Percentiles rank a stretch among this genome's conserved stretches.
Conservation (phyloP, 2,888 invertebrate genomes). For the Campaea margaritaria region DNA sequence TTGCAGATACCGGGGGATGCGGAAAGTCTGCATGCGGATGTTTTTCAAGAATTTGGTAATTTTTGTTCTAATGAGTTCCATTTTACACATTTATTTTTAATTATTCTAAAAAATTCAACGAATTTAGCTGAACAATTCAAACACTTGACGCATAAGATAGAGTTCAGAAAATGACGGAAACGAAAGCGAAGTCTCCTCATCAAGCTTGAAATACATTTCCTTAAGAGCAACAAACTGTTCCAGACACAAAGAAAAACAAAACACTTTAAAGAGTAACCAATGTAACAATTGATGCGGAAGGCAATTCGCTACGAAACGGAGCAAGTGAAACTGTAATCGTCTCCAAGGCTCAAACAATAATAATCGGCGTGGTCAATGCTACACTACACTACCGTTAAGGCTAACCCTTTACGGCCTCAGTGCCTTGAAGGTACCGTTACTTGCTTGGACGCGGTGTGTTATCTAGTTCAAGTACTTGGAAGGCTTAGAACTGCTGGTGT, state of each 20-base stretch:
- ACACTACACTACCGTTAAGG: slow-evolving; percentile 49
- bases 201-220: too few relatives aligned
- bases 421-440: slow-evolving; percentile 43
- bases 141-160: too few relatives aligned
- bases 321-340: slow-evolving; percentile 18
- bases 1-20: slow-evolving; percentile 67
- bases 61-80: too few relatives aligned
- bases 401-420: slow-evolving; percentile 57
- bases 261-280: background rate
- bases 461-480: slow-evolving; percentile 37
- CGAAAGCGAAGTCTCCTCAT: too few relatives aligned
- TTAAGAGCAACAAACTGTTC: too few relatives aligned
- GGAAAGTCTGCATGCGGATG: slow-evolving; percentile 57
- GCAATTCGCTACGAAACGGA: slow-evolving; percentile 16
- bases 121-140: too few relatives aligned
- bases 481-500: background rate
- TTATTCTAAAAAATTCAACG: too few relatives aligned
- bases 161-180: too few relatives aligned
- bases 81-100: too few relatives aligned
- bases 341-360: slow-evolving; percentile 37
- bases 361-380: slow-evolving; percentile 44
- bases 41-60: slow-evolving; percentile 22
- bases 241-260: background rate
- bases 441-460: slow-evolving; percentile 44
- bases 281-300: slow-evolving; percentile 22